Base-by-base conservation (phyloP, 2,113 vertebrate genomes). In the Microcebus lehilahytsara region DNA sequence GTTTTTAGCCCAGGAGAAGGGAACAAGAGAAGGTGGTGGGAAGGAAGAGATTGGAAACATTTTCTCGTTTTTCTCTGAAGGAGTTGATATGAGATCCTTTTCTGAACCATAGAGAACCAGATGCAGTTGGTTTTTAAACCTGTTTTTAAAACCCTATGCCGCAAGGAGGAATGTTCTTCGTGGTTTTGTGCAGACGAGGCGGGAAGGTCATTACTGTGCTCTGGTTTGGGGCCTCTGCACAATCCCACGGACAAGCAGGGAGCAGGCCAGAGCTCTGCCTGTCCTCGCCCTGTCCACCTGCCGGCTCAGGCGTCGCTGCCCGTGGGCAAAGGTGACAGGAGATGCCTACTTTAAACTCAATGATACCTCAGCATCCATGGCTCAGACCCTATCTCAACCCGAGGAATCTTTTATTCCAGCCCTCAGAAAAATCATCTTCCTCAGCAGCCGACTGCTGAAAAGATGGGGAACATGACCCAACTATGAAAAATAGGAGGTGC, bases 231-330 rank as follows among this genome's bases (percentile, higher is more conserved):
- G 16, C 8, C 25, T 92, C 42, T 2, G 6, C 25, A 40, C 46
- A 2, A 30, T 19, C 1, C n/a, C 4, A 1, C 0, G 37, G 78
- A 34, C 9, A 40, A 3, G 6, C 1, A 7, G 53, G 11, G 23
- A 6, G 20, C 10, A 2, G 2, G 11, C 3, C 16, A 13, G 9
- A 51, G 23, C 40, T 20, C 56, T 0, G 3, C 5, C 0, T 5
- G 16, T 46, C 22, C 49, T 56, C 32, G 1, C 3, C 10, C 4
- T 1, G 1, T 67, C n/a, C 16, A 12, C 67, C n/a, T n/a, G 25
- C 20, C 42, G 49, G 40, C 37, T 42, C 81, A 19, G 84, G 79
- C 17, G 0, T 42, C 64, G 93, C 75, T 16, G 75, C 49, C 72
- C 0, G 13, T 5, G 49, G 58, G 60, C n/a, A 46, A 40, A 85